Evolutionary conservation across 2,888 invertebrate genomes (phyloP).

Genomic region (Endomychus coccineus): DNA sequence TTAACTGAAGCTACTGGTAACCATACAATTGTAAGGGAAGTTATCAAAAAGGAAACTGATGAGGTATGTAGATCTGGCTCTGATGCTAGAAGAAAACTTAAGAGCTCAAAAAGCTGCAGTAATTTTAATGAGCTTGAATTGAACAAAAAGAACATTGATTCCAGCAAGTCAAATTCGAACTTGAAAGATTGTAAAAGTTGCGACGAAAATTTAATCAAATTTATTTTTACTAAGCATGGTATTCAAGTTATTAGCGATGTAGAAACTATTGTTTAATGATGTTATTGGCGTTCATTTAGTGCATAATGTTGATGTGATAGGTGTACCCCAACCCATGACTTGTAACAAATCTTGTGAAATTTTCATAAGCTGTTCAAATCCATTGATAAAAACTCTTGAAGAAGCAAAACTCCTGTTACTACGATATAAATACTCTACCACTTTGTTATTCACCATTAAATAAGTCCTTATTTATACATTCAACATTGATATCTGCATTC

Average conservation of each 20-base stretch:
- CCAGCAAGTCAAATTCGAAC: slow-evolving; percentile 35
- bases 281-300: too few relatives aligned
- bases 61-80: slow-evolving; percentile 12
- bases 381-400: too few relatives aligned
- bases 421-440: too few relatives aligned
- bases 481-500: too few relatives aligned
- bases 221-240: slow-evolving; percentile 70
- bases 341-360: too few relatives aligned
- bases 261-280: slow-evolving; percentile 60
- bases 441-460: too few relatives aligned
- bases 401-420: too few relatives aligned
- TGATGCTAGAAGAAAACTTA: slow-evolving; percentile 32
- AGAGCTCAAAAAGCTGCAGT: slow-evolving; percentile 37
- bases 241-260: slow-evolving; percentile 73
- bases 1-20: slow-evolving; percentile 48
- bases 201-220: slow-evolving; percentile 52
- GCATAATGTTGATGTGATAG: slow-evolving; percentile 3
- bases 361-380: too few relatives aligned
- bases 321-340: too few relatives aligned
- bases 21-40: slow-evolving; percentile 32
- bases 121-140: slow-evolving; percentile 32
- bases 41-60: slow-evolving; percentile 32
- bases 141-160: slow-evolving; percentile 14
- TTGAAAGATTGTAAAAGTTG: slow-evolving; percentile 47
- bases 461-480: too few relatives aligned